These are phyloP conservation scores for Campopleginae sp. DNA, from an alignment of 2,888 invertebrate species.

Conservation along the genomic window DNA sequence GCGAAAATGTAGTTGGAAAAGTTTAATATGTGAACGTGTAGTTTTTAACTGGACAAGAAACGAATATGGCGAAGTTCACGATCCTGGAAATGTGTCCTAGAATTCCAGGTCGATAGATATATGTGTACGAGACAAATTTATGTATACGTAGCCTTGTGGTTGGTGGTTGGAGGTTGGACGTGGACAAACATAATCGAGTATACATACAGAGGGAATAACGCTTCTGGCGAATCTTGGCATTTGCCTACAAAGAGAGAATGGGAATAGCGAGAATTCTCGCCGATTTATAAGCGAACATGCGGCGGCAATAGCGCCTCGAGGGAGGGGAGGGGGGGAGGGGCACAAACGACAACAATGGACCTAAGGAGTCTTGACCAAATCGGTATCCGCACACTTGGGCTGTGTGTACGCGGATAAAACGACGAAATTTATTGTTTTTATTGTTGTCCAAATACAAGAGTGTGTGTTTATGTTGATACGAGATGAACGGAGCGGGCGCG, in stretches of 20 bases:
- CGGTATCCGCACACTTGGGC: not conserved
- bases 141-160: not conserved
- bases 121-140: not conserved
- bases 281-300: constrained; percentile 39
- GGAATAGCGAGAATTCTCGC: constrained; percentile 65
- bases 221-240: constrained; percentile 50
- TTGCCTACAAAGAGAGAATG: constrained; percentile 53
- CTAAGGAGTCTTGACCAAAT: constrained; percentile 50
- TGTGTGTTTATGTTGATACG: not conserved
- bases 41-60: not conserved
- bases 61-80: not conserved
- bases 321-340: too few species aligned
- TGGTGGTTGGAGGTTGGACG: not conserved
- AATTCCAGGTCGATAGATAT: not conserved
- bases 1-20: not conserved
- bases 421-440: constrained; percentile 32
- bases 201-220: constrained; percentile 38
- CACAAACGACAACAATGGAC: constrained; percentile 47
- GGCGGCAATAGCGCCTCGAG: constrained; percentile 13
- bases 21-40: not conserved
- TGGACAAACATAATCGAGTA: constrained; percentile 13
- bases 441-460: not conserved
- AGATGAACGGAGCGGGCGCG: not conserved
- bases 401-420: not conserved
- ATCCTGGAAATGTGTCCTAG: constrained; percentile 8